Conservation (phyloP, 2,797 vertebrate genomes). For the Sebastes steindachneri region DNA sequence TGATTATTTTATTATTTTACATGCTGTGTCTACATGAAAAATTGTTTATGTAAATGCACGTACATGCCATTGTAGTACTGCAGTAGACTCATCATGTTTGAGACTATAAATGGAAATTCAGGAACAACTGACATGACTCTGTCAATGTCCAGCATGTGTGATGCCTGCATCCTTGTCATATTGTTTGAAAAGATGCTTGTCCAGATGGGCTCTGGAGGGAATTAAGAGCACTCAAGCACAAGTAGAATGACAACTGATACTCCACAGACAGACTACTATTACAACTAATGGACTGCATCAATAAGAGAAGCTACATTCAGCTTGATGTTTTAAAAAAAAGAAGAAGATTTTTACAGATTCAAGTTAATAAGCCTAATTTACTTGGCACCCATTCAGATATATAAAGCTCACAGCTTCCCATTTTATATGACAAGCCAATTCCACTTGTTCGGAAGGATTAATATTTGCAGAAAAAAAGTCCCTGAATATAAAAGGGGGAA, state of each 20-base stretch:
- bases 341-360: conserved; percentile 37
- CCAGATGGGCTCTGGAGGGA: conserved; percentile 63
- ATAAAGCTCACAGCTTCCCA: conserved; percentile 41
- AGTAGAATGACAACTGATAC: conserved; percentile 71
- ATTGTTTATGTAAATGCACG: neutral
- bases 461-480: conserved; percentile 64
- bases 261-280: conserved; percentile 64
- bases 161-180: conserved; percentile 24
- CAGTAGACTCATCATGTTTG: too few relatives aligned
- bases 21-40: neutral
- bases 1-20: neutral
- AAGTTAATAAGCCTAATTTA: conserved; percentile 64
- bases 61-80: neutral
- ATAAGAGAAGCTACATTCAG: conserved; percentile 50
- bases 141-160: neutral
- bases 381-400: conserved; percentile 45
- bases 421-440: conserved; percentile 75
- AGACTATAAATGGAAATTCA: neutral
- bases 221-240: conserved; percentile 68
- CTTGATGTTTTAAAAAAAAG: conserved; percentile 19
- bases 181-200: conserved; percentile 47
- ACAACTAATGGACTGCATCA: conserved; percentile 71
- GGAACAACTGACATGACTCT: neutral
- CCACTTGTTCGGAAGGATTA: conserved; percentile 72
- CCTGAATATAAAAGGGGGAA: conserved; percentile 47